A percentile compares a stretch with the other conserved stretches of the same genome.
Evolutionary conservation across 2,113 vertebrate genomes (phyloP).

Genomic region (Nanger granti): DNA sequence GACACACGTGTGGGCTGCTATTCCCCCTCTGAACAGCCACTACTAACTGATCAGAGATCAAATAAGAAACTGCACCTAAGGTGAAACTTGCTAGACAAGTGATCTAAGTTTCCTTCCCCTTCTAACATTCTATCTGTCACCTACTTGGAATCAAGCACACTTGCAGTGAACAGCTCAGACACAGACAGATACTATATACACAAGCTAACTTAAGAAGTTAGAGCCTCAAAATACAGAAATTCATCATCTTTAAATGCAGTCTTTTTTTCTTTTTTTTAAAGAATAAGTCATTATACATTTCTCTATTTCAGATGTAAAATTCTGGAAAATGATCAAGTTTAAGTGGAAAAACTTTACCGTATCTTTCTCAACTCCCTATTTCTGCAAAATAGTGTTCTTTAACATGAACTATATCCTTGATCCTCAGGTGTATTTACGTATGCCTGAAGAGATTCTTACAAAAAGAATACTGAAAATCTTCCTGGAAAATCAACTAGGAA

Average conservation of each 20-base stretch:
- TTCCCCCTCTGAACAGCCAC: background rate
- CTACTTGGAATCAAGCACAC: slow-evolving; percentile 39
- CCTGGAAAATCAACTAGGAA: background rate
- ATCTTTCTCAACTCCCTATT: slow-evolving; percentile 5
- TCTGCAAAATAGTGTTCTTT: background rate
- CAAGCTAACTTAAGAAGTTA: background rate
- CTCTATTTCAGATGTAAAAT: slow-evolving; percentile 33
- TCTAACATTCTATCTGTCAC: slow-evolving; percentile 20
- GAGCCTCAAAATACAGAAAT: slow-evolving; percentile 7
- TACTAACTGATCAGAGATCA: background rate
- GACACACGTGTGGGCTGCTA: background rate
- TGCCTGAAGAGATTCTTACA: background rate
- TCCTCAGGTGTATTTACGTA: background rate
- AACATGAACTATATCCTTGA: slow-evolving; percentile 14
- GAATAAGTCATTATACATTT: background rate
- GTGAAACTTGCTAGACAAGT: slow-evolving; percentile 25
- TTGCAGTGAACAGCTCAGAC: slow-evolving; percentile 8
- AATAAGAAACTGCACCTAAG: slow-evolving; percentile 17
- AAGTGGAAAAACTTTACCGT: slow-evolving; percentile 14
- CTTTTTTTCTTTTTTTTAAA: background rate
- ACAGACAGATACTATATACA: background rate
- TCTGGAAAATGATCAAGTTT: background rate
- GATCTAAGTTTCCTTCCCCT: slow-evolving; percentile 20
- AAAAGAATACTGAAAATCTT: slow-evolving; percentile 25
- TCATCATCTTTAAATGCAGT: background rate